These are phyloP conservation scores for Platysternon megacephalum DNA, from an alignment of 2,113 vertebrate species.

Conservation along the genomic window DNA sequence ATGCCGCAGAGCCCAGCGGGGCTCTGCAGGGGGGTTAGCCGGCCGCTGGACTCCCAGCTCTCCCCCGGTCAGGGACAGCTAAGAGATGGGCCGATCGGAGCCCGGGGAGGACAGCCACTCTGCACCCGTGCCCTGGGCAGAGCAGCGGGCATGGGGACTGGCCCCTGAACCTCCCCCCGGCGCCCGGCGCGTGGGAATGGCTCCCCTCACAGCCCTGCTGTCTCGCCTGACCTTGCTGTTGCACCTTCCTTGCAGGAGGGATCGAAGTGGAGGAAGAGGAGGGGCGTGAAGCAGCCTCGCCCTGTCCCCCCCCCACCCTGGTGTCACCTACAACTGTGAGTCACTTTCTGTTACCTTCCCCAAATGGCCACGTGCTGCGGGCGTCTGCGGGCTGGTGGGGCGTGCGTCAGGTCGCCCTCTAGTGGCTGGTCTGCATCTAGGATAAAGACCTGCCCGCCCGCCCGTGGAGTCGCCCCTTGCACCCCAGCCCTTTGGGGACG, in stretches of 20 bases:
- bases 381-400: not conserved
- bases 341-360: not conserved
- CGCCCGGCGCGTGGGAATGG: rapidly evolving
- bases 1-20: not conserved
- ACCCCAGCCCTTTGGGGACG: not conserved
- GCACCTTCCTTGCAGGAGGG: not conserved
- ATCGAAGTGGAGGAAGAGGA: not conserved
- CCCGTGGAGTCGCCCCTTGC: not conserved
- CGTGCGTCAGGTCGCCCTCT: not conserved
- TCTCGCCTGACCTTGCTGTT: not conserved
- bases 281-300: not conserved
- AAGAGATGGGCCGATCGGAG: no score
- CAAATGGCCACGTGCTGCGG: not conserved
- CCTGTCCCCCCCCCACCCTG: not conserved
- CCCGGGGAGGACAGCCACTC: no score
- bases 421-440: not conserved
- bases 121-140: no score
- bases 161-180: not conserved
- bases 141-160: not conserved
- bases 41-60: no score
- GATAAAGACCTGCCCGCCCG: not conserved
- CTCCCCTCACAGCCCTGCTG: not conserved
- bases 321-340: not conserved
- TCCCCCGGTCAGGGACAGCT: no score
- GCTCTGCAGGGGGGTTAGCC: not conserved